Base-by-base conservation (phyloP, 2,113 vertebrate species). In the Gymnogyps californianus region DNA sequence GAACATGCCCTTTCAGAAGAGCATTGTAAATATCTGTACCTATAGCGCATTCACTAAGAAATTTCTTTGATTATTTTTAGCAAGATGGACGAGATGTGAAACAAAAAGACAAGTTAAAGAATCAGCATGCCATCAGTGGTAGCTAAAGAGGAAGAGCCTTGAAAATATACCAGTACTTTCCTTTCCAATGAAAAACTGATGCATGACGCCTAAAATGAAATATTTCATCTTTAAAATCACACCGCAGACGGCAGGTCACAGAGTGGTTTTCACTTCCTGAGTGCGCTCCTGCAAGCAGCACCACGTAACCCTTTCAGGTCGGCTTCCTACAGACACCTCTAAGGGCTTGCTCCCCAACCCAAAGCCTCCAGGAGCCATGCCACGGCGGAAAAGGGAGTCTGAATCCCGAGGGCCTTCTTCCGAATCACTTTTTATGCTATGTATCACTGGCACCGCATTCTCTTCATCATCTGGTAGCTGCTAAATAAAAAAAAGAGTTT, bases 401-500 rank as follows among this genome's bases (percentile, higher is more conserved):
- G 54, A n/a, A 29, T 19, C 54, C 75, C 76, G 4, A 31, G 40
- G 55, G 84, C 78, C 84, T 67, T 24, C 65, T 75, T 46, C 70
- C 40, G 9, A 49, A 21, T 19, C 31, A 7, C 42, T 14, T 70
- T 70, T 46, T 46, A 11, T 1, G 54, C 86, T 3, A 21, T 0
- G 2, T 16, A 88, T 13, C 74, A 6, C 84, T 4, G n/a, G 58
- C 64, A 93, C 71, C 25, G n/a, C 69, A 11, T 44, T 19, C 94
- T 49, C 86, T 44, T 34, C 81, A 38, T 82, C 51, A 74, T 11
- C 85, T 10, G 80, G 65, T 44, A 94, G 76, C 76, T 65, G 87
- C 83, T 64, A 86, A 91, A 96, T 66, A 95, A 86, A 93, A 97
- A 96, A 86, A 85, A 58, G 54, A 61, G 82, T 90, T 97, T 97